phyloP scores from a whole-genome alignment of 1,140 invertebrate species.

The Bombus haemorrhoidalis region DNA sequence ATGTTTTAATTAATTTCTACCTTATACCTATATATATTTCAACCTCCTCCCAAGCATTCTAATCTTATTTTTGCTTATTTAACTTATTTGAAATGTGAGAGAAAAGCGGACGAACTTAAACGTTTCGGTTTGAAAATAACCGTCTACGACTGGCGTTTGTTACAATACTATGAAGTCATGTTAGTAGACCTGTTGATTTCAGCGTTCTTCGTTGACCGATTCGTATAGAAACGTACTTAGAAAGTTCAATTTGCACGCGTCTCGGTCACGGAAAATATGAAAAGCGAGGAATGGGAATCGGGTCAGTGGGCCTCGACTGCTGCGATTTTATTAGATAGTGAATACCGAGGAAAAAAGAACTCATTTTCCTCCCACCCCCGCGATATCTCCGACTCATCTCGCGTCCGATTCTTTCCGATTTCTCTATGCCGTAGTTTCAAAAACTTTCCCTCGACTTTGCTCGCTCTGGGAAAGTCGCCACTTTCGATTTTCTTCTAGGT shows the following conservation, averaged over 20 bases:
- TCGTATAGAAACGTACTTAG: background rate
- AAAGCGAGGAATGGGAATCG: constrained; percentile 26
- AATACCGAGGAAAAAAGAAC: background rate
- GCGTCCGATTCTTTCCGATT: background rate
- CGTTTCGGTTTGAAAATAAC: background rate
- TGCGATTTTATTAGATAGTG: constrained; percentile 13
- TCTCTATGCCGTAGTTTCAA: constrained; percentile 3
- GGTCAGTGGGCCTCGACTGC: constrained; percentile 17
- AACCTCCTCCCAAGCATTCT: background rate
- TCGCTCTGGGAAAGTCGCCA: background rate
- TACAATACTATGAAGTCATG: background rate
- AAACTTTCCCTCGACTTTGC: constrained; percentile 34
- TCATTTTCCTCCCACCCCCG: background rate
- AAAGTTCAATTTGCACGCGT: constrained; percentile 37
- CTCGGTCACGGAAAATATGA: background rate
- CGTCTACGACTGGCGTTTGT: background rate
- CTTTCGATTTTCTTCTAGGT: background rate
- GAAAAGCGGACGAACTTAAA: background rate
- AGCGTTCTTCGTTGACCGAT: background rate
- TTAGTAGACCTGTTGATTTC: constrained; percentile 13
- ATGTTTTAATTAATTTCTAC: background rate
- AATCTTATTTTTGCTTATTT: background rate
- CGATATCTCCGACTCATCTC: background rate
- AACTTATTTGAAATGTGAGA: background rate
- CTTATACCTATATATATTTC: background rate